Percentiles rank a stretch among this genome's conserved stretches.
These are phyloP conservation scores for Phlogophora meticulosa DNA, from an alignment of 2,888 invertebrate species.

Conservation along the genomic window DNA sequence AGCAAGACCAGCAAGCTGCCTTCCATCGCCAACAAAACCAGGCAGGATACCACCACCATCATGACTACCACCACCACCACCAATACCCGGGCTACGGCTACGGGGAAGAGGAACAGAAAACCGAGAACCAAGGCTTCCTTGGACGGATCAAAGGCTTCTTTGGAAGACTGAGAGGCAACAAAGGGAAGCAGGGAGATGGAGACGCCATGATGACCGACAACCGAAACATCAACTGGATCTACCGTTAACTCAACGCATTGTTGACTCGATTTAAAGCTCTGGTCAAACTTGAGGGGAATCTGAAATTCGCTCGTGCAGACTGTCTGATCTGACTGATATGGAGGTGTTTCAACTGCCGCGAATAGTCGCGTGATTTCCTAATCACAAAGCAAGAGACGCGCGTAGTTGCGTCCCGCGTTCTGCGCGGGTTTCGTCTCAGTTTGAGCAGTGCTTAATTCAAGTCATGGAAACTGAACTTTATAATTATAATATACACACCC, in stretches of 20 bases:
- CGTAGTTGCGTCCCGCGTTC: not conserved
- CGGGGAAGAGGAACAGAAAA: slow-evolving; percentile 63
- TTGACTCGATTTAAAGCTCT: slow-evolving; percentile 5
- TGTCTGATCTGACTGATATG: slow-evolving; percentile 1
- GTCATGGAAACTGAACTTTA: slow-evolving; percentile 16
- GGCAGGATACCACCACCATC: slow-evolving; percentile 37
- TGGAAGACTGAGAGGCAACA: slow-evolving; percentile 73
- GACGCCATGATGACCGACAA: slow-evolving; percentile 70
- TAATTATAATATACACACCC: slow-evolving; percentile 43
- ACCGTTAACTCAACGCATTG: slow-evolving; percentile 15
- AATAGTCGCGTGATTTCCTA: not conserved
- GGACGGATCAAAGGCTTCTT: slow-evolving; percentile 80
- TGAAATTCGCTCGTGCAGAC: not conserved
- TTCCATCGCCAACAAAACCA: slow-evolving; percentile 44
- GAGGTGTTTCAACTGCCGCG: slow-evolving; percentile 5
- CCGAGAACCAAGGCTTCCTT: slow-evolving; percentile 74
- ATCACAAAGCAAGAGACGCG: not conserved
- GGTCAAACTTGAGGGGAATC: slow-evolving; percentile 14
- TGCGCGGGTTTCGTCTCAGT: slow-evolving; percentile 4
- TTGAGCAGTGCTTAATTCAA: slow-evolving; percentile 25
- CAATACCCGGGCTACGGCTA: slow-evolving; percentile 16
- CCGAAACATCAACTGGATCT: slow-evolving; percentile 20
- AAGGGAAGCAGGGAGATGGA: slow-evolving; percentile 68
- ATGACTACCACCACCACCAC: slow-evolving; percentile 9
- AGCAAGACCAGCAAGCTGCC: slow-evolving; percentile 44